A percentile compares a stretch with the other conserved stretches of the same genome.
Evolutionary conservation across 37 sponge, comb jelly and placozoan species (phyloP).

Genomic region (Cliona cf. orientalis): DNA sequence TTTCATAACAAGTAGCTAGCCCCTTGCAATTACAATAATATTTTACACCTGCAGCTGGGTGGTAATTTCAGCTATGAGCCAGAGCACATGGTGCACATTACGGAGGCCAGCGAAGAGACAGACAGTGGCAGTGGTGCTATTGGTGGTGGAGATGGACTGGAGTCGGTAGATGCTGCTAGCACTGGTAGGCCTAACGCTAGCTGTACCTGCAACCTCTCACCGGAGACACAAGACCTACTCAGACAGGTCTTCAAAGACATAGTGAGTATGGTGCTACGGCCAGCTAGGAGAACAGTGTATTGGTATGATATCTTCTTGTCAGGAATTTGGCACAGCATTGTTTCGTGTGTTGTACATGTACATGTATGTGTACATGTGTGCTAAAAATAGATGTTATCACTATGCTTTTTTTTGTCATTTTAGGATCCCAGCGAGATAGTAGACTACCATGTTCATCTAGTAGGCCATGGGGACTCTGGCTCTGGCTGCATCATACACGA

Average conservation of each 20-base stretch:
- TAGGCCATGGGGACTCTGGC: constrained; percentile 82
- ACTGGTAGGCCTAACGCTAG: too few relatives aligned
- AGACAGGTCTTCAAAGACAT: constrained; percentile 55
- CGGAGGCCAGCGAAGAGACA: background rate
- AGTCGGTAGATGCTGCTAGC: background rate
- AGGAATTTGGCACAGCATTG: background rate
- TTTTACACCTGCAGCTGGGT: constrained; percentile 64
- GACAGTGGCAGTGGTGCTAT: background rate
- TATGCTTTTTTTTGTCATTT: too few relatives aligned
- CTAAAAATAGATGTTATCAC: too few relatives aligned
- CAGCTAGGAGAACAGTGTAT: background rate
- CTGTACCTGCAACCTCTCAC: constrained; percentile 38
- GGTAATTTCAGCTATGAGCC: constrained; percentile 75
- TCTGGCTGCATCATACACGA: constrained; percentile 71
- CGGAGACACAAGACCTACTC: constrained; percentile 31
- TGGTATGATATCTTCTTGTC: background rate
- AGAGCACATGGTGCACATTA: constrained; percentile 64
- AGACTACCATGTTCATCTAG: constrained; percentile 90
- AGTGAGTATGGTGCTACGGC: constrained; percentile 21
- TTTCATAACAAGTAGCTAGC: too few relatives aligned
- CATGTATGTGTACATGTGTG: background rate
- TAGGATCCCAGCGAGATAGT: constrained; percentile 74
- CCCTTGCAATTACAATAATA: too few relatives aligned
- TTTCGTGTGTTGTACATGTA: background rate
- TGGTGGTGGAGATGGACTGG: background rate